Conservation (phyloP, 2,797 vertebrate species). For the Parauchenoglanis punctatus region DNA sequence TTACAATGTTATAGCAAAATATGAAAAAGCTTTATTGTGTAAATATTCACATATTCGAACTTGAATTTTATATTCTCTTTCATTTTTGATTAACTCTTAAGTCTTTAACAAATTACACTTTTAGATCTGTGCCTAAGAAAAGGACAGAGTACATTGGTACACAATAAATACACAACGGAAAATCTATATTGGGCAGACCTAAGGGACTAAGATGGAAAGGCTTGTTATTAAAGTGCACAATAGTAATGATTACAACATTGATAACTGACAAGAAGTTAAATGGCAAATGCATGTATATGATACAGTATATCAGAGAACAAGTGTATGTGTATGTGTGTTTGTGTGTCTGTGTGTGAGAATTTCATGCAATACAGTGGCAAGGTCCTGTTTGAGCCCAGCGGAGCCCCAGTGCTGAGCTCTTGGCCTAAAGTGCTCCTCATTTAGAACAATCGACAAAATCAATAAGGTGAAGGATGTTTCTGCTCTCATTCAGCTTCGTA, state of each 20-base stretch:
- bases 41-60: not conserved
- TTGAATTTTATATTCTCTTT: not conserved
- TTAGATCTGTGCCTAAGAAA: not conserved
- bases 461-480: conserved; percentile 81
- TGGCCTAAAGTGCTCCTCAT: conserved; percentile 75
- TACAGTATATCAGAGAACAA: conserved; percentile 10
- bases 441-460: conserved; percentile 83
- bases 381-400: conserved; percentile 49
- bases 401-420: conserved; percentile 74
- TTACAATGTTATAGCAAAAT: not conserved
- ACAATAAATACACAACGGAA: conserved; percentile 20
- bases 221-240: conserved; percentile 60
- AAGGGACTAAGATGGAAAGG: conserved; percentile 56
- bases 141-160: not conserved
- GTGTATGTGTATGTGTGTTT: not conserved
- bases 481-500: conserved; percentile 67
- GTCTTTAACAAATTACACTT: not conserved
- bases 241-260: conserved; percentile 61
- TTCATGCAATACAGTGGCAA: conserved; percentile 41
- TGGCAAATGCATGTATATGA: conserved; percentile 17
- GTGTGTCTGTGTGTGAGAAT: conserved; percentile 33
- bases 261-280: conserved; percentile 79
- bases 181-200: conserved; percentile 49
- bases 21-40: not conserved
- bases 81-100: not conserved